Conservation (phyloP, 2,113 vertebrate genomes). For the Urocolius indicus region DNA sequence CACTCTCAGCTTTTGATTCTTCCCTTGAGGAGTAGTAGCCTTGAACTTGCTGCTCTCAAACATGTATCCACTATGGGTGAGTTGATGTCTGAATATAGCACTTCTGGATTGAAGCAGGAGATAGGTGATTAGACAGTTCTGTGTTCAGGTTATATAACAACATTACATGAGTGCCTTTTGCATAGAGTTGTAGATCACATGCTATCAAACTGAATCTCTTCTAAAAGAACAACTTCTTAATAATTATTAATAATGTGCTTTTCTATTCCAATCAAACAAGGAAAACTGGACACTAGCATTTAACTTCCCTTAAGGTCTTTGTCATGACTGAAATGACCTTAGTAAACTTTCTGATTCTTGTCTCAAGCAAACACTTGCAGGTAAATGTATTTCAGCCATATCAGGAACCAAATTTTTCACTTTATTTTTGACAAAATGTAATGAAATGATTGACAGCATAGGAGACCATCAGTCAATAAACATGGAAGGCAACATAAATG, state of each 20-base stretch:
- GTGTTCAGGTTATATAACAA: background rate
- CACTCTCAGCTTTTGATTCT: background rate
- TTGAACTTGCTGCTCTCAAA: background rate
- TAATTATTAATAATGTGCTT: background rate
- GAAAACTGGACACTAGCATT: background rate
- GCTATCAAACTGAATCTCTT: background rate
- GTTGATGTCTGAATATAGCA: background rate
- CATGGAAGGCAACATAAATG: slow-evolving; percentile 65
- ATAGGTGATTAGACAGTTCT: background rate
- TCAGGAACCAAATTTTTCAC: background rate
- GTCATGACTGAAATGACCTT: background rate
- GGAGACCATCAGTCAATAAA: slow-evolving; percentile 50
- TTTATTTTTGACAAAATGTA: slow-evolving; percentile 47
- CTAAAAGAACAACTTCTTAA: background rate
- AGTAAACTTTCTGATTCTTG: slow-evolving; percentile 16
- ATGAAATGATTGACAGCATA: slow-evolving; percentile 52
- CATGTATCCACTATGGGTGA: too few species aligned
- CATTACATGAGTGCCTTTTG: background rate
- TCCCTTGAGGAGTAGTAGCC: background rate
- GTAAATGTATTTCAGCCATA: background rate
- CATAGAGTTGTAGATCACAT: background rate
- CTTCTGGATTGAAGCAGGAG: background rate
- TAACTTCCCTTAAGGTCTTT: background rate
- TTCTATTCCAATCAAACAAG: background rate
- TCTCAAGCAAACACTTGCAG: slow-evolving; percentile 40